Evolutionary conservation across 2,888 invertebrate species (phyloP).

Genomic region (Andrena dorsata): DNA sequence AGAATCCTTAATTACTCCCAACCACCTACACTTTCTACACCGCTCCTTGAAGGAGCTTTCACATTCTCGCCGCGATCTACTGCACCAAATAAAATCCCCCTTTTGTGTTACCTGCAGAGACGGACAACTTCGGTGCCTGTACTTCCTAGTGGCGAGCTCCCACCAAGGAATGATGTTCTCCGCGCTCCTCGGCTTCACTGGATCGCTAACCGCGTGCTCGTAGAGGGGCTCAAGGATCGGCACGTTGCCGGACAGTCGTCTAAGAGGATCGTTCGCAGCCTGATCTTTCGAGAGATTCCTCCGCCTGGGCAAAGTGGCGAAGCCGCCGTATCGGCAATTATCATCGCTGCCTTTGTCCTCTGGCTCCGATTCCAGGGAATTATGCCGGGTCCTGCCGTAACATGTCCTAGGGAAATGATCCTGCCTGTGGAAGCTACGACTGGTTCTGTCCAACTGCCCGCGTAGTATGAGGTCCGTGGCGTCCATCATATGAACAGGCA

Average conservation of each 20-base stretch:
- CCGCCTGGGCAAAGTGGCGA: conserved; percentile 80
- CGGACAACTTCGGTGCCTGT: conserved; percentile 93
- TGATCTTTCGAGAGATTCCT: conserved; percentile 74
- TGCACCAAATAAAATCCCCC: conserved; percentile 17
- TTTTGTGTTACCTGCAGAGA: conserved; percentile 88
- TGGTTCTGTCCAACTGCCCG: conserved; percentile 71
- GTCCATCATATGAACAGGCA: conserved; percentile 73
- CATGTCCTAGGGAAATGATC: conserved; percentile 20
- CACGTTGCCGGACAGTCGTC: conserved; percentile 79
- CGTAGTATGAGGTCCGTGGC: conserved; percentile 79
- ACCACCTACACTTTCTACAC: background rate
- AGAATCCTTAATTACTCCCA: background rate
- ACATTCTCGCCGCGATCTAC: background rate
- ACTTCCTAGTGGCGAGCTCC: conserved; percentile 93
- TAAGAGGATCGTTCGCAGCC: conserved; percentile 70
- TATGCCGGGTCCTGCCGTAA: conserved; percentile 72
- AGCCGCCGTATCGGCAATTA: conserved; percentile 53
- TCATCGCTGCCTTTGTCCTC: conserved; percentile 42
- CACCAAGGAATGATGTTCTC: conserved; percentile 91
- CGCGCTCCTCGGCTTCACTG: conserved; percentile 76
- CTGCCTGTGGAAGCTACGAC: conserved; percentile 34
- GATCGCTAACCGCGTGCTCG: conserved; percentile 85
- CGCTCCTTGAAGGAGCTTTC: background rate
- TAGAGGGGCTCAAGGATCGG: conserved; percentile 84
- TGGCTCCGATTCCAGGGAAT: conserved; percentile 75